Evolutionary conservation across 37 sponge, comb jelly and placozoan species (phyloP).

Genomic region (Agelas oroides): DNA sequence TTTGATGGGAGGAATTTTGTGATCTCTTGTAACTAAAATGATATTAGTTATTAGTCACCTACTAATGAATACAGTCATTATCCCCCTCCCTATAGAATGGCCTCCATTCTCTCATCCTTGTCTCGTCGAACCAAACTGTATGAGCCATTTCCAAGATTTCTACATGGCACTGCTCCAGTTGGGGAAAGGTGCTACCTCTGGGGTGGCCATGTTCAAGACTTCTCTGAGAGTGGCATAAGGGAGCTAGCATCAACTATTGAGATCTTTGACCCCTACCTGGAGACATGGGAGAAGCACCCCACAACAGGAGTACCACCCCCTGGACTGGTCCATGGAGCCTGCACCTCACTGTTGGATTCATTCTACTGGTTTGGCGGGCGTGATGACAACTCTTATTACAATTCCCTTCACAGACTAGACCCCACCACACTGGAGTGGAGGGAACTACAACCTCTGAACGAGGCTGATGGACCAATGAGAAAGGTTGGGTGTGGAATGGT

Average conservation of each 20-base stretch:
- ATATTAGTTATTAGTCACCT: too few species aligned
- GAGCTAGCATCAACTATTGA: constrained; percentile 25
- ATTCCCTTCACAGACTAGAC: constrained; percentile 2
- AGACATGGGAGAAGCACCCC: constrained; percentile 43
- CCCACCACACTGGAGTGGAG: background rate
- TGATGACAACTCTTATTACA: background rate
- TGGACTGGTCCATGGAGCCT: constrained; percentile 56
- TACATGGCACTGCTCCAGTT: constrained; percentile 31
- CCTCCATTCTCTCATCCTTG: too few species aligned
- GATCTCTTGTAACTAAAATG: too few species aligned
- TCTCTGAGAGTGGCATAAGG: constrained; percentile 39
- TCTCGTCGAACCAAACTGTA: too few species aligned
- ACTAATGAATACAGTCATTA: too few species aligned
- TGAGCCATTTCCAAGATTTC: constrained; percentile 53
- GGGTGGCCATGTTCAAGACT: constrained; percentile 54
- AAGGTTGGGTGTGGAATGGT: constrained; percentile 15
- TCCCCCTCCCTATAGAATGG: too few species aligned
- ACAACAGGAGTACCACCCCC: constrained; percentile 29
- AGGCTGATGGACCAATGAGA: background rate
- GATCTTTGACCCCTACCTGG: constrained; percentile 36
- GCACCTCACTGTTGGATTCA: background rate
- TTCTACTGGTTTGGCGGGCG: constrained; percentile 6
- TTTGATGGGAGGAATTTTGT: too few species aligned
- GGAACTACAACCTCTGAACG: background rate
- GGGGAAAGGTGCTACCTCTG: constrained; percentile 49